These are phyloP conservation scores for Eptatretus burgeri DNA, from an alignment of 2,113 vertebrate species.

Conservation along the genomic window DNA sequence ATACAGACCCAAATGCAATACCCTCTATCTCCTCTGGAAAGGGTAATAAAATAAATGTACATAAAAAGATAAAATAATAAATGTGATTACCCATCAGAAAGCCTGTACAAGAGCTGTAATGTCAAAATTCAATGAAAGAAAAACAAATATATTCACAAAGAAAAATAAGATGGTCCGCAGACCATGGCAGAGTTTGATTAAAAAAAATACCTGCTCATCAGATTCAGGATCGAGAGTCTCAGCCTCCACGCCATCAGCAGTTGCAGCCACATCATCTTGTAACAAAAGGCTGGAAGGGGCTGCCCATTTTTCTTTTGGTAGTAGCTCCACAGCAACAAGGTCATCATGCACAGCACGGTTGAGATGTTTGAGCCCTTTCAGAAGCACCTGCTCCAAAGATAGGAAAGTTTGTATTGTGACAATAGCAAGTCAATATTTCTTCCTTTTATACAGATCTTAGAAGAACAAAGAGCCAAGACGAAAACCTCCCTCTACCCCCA, in stretches of 20 bases:
- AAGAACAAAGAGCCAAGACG: no score
- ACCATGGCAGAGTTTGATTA: conserved; percentile 13
- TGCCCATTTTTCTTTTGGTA: conserved; percentile 38
- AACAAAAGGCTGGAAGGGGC: conserved; percentile 53
- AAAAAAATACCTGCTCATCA: conserved; percentile 24
- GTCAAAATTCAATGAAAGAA: not conserved
- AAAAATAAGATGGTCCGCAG: rapidly evolving
- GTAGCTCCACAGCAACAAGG: conserved; percentile 49
- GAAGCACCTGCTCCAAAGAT: conserved; percentile 28
- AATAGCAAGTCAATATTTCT: not conserved
- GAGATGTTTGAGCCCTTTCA: conserved; percentile 63
- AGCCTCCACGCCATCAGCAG: conserved; percentile 26
- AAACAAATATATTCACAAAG: not conserved
- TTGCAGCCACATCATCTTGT: conserved; percentile 51
- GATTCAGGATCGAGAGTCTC: conserved; percentile 13
- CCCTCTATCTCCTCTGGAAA: no score
- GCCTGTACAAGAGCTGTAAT: not conserved
- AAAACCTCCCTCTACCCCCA: no score
- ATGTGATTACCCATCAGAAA: not conserved
- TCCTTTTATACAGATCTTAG: not conserved
- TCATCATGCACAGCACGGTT: conserved; percentile 77
- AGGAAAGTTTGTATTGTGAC: not conserved
- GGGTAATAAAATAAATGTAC: no score
- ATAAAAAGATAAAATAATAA: not conserved
- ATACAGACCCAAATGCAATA: no score